A percentile compares a stretch with the other conserved stretches of the same genome.
phyloP scores from a whole-genome alignment of 1,140 invertebrate species.

The Rhyzopertha dominica region DNA sequence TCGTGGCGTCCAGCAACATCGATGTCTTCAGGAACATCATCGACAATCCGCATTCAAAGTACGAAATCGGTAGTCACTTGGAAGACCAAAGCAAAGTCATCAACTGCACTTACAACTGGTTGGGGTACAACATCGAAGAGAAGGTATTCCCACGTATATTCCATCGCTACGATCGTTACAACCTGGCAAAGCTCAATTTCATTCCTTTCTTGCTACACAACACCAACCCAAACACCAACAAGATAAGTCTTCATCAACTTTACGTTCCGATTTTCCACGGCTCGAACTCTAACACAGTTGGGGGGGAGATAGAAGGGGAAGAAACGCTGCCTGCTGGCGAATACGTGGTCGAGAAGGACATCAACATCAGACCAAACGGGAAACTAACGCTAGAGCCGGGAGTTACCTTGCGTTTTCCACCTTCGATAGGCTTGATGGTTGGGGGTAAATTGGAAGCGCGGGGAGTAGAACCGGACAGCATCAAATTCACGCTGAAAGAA shows the following conservation, averaged over 20 bases:
- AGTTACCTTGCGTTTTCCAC: slow-evolving; percentile 79
- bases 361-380: slow-evolving; percentile 83
- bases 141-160: slow-evolving; percentile 78
- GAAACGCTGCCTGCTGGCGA: slow-evolving; percentile 72
- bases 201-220: slow-evolving; percentile 80
- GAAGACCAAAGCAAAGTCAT: slow-evolving; percentile 91
- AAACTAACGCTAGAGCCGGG: slow-evolving; percentile 81
- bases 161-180: slow-evolving; percentile 86
- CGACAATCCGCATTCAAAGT: slow-evolving; percentile 82
- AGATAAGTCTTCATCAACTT: slow-evolving; percentile 63
- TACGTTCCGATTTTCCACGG: slow-evolving; percentile 72
- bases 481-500: slow-evolving; percentile 71
- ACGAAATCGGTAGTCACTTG: slow-evolving; percentile 93
- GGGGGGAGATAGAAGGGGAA: slow-evolving; percentile 84
- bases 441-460: slow-evolving; percentile 83
- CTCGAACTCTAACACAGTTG: slow-evolving; percentile 63
- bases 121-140: slow-evolving; percentile 73
- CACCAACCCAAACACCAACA: slow-evolving; percentile 76
- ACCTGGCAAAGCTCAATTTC: slow-evolving; percentile 81
- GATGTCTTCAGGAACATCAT: slow-evolving; percentile 88
- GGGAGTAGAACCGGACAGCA: slow-evolving; percentile 70
- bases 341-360: slow-evolving; percentile 83
- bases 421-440: slow-evolving; percentile 94
- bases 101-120: slow-evolving; percentile 92
- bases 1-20: slow-evolving; percentile 87